Percentiles rank a stretch among this genome's conserved stretches.
phyloP scores from a whole-genome alignment of 2,797 vertebrate genomes.

The Agapornis canus region DNA sequence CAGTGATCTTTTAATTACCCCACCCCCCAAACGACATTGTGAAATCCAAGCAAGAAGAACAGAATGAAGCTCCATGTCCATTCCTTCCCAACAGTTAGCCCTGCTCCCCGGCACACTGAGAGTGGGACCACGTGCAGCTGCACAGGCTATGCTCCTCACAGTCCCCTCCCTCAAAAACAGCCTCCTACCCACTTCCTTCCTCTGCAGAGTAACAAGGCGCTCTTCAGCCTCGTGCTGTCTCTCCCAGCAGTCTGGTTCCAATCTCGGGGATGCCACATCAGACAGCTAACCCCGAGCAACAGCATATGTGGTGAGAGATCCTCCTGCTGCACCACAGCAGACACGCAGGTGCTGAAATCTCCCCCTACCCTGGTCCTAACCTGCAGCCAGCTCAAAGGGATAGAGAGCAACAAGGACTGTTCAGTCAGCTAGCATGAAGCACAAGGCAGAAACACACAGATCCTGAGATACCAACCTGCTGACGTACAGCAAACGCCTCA shows the following conservation, averaged over 20 bases:
- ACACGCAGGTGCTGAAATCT: slow-evolving; percentile 26
- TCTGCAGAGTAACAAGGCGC: background rate
- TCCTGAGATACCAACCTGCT: background rate
- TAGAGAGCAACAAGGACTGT: background rate
- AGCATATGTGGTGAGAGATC: slow-evolving; percentile 33
- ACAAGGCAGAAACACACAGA: background rate
- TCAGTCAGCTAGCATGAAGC: background rate
- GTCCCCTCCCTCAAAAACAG: background rate
- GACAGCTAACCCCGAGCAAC: slow-evolving; percentile 32
- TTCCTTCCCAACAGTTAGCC: background rate
- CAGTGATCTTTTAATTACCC: background rate
- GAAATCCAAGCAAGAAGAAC: background rate
- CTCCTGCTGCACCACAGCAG: slow-evolving; percentile 26
- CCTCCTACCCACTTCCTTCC: slow-evolving; percentile 44
- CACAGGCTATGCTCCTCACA: background rate
- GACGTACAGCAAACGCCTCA: background rate
- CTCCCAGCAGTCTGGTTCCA: background rate
- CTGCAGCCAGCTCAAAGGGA: slow-evolving; percentile 27
- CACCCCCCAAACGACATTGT: background rate
- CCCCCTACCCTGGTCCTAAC: background rate
- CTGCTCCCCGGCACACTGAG: background rate
- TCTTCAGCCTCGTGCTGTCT: background rate
- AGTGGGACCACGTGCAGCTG: background rate
- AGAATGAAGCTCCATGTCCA: background rate
- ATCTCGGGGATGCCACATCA: slow-evolving; percentile 50